These are phyloP conservation scores for Syndactyla subalaris DNA, from an alignment of 2,797 vertebrate species.

Conservation along the genomic window DNA sequence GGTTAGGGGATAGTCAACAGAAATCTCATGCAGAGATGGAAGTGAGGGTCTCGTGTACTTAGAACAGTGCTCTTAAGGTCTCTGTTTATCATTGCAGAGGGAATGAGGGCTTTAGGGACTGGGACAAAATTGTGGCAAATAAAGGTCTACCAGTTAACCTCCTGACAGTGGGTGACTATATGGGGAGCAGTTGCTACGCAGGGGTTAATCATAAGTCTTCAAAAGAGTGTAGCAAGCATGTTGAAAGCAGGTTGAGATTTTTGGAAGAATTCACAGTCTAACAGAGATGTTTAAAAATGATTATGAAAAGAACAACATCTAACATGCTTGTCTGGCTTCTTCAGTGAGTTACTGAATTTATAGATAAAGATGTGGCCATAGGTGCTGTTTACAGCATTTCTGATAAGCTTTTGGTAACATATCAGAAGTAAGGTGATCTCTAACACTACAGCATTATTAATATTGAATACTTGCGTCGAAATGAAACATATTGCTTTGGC, in stretches of 20 bases:
- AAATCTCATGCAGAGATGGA: slow-evolving; percentile 1
- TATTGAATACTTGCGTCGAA: background rate
- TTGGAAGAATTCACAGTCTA: background rate
- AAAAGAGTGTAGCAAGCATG: background rate
- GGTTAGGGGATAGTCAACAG: background rate
- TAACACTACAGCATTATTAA: background rate
- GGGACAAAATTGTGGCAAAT: background rate
- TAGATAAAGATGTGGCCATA: background rate
- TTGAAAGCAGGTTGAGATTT: background rate
- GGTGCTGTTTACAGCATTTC: background rate
- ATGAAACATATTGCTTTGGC: background rate
- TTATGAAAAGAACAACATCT: background rate
- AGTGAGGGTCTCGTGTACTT: background rate
- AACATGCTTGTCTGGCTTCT: background rate
- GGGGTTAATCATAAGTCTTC: background rate
- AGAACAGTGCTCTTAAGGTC: background rate
- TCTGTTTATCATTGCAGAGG: background rate
- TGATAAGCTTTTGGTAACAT: background rate
- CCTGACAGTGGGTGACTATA: background rate
- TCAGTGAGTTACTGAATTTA: background rate
- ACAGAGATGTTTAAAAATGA: background rate
- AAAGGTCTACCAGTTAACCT: slow-evolving; percentile 16
- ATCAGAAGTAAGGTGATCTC: background rate
- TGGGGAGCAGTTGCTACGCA: background rate
- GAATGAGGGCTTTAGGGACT: background rate